A percentile compares a stretch with the other conserved stretches of the same genome.
These are phyloP conservation scores for Hemichromis elongatus DNA, from an alignment of 2,113 vertebrate species.

Conservation along the genomic window DNA sequence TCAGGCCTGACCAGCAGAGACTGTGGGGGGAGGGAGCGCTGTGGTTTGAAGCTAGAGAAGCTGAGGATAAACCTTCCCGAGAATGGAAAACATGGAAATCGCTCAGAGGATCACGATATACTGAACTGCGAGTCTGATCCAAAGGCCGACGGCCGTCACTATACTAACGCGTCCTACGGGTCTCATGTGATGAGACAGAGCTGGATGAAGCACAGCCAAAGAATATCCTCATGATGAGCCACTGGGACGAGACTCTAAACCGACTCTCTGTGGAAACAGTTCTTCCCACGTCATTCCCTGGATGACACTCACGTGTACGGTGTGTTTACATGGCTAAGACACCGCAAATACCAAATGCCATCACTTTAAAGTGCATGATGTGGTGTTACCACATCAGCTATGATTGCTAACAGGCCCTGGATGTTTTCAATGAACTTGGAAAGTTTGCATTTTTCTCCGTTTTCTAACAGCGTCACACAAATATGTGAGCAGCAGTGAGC, in stretches of 20 bases:
- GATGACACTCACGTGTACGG: background rate
- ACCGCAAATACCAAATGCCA: conserved; percentile 16
- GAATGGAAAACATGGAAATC: conserved; percentile 49
- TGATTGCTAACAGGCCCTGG: conserved; percentile 59
- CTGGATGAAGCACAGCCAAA: background rate
- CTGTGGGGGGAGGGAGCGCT: background rate
- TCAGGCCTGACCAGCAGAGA: background rate
- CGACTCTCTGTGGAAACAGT: background rate
- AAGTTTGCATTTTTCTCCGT: conserved; percentile 40
- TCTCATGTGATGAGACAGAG: background rate
- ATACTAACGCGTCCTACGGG: background rate
- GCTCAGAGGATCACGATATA: conserved; percentile 48
- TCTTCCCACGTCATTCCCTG: background rate
- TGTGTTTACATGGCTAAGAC: conserved; percentile 2
- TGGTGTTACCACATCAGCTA: conserved; percentile 29
- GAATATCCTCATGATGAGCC: background rate
- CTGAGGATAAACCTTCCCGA: conserved; percentile 26
- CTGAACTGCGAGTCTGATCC: conserved; percentile 22
- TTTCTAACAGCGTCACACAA: conserved; percentile 54
- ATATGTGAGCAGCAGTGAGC: conserved; percentile 53
- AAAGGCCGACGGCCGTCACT: background rate
- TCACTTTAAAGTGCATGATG: conserved; percentile 20
- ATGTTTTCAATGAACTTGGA: conserved; percentile 58
- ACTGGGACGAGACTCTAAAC: background rate
- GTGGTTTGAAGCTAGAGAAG: conserved; percentile 2